Evolutionary conservation across 2,888 invertebrate species (phyloP), one percentile per base, ranked within the genome.

Genomic region (Apantesis nais): DNA sequence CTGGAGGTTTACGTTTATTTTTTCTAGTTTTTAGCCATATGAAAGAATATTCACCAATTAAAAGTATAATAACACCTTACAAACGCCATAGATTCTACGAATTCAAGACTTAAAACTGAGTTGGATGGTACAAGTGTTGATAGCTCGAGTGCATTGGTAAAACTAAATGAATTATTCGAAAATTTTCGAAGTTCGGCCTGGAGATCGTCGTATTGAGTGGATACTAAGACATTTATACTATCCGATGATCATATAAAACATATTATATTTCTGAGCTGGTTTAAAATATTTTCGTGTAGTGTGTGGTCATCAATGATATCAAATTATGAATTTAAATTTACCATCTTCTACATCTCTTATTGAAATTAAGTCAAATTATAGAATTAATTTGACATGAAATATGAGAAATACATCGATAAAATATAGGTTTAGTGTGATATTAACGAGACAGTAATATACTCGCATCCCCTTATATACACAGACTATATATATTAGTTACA

Each of bases 121-220:
- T 77, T 67, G 31, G 70, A 64, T 71, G 58, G 67, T 61, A 29
- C 58, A 73, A 73, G 70, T 76, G 62, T 62, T 39, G 1, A 14
- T 55, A 64, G 65, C 71, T 70, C 70, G 34, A 66, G 68, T 74
- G 62, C 64, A 65, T 19, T 37, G 58, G 48, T 60, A 77, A 71
- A 58, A 58, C 58, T 58, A 58, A 76, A 73, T 74, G 75, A 67
- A 67, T 74, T 74, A 74, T 78, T 76, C 74, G 74, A 75, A 74
- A 75, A 74, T 77, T 78, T 67, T 67, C n/a, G 29, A 66, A 73
- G 68, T 74, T 74, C 68, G 64, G 65, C 66, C 52, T 62, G n/a
- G 64, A 65, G 65, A 75, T 65, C 63, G 41, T 63, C 60, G 48
- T 25, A 62, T 31, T 64, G 37, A 71, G 65, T 48, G 68, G 60